These are phyloP conservation scores for Labeo rohita DNA, from an alignment of 2,113 vertebrate species.

Conservation along the genomic window DNA sequence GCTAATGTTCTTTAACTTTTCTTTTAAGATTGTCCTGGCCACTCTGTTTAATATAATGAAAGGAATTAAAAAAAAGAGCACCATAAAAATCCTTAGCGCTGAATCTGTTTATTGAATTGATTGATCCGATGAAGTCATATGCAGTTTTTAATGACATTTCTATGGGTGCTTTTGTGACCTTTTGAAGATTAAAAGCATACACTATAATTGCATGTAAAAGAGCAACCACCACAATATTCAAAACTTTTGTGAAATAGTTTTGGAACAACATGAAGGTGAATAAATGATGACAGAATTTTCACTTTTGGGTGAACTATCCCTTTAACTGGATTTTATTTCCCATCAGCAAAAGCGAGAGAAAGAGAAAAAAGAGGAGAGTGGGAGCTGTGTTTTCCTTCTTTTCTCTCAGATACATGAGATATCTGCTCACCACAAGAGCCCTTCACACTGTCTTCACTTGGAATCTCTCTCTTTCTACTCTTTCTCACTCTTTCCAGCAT, in stretches of 20 bases:
- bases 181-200: not conserved
- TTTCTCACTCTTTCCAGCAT: constrained; percentile 55
- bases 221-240: not conserved
- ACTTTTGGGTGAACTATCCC: constrained; percentile 55
- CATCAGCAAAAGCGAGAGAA: constrained; percentile 13
- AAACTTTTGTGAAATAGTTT: not conserved
- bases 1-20: too few relatives aligned
- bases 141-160: not conserved
- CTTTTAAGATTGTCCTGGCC: not conserved
- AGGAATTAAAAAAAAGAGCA: not conserved
- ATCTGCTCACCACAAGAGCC: constrained; percentile 84
- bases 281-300: not conserved
- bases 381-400: constrained; percentile 84
- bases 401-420: constrained; percentile 88
- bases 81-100: not conserved
- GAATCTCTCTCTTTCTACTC: constrained; percentile 63
- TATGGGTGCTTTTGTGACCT: not conserved
- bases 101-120: not conserved
- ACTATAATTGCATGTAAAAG: not conserved
- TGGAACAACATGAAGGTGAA: not conserved
- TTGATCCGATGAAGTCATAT: not conserved
- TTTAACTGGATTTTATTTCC: constrained; percentile 74
- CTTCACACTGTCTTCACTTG: constrained; percentile 85
- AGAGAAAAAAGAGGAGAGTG: constrained; percentile 21
- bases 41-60: not conserved